Conservation (phyloP, 2,888 invertebrate species). For the Stenichneumon culpator region DNA sequence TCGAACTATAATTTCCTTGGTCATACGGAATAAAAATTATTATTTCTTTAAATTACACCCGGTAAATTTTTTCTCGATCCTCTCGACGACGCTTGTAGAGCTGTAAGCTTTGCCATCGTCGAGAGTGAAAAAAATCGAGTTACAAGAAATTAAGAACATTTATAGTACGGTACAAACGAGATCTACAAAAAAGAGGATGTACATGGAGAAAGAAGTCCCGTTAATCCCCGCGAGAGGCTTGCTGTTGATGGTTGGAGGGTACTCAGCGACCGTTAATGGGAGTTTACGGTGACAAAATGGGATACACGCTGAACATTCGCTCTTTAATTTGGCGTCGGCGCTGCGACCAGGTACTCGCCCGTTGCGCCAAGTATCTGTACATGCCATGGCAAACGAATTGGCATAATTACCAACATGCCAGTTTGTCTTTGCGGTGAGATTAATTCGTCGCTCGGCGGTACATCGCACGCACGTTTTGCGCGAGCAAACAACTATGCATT, state of each 20-base stretch:
- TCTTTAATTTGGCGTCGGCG: conserved; percentile 50
- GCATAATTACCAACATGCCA: conserved; percentile 70
- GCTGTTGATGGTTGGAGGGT: conserved; percentile 6
- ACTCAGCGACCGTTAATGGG: conserved; percentile 55
- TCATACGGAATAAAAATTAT: too few relatives aligned
- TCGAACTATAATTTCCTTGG: too few relatives aligned
- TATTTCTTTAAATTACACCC: background rate
- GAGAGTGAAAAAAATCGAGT: background rate
- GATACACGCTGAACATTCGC: conserved; percentile 41
- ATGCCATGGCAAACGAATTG: conserved; percentile 63
- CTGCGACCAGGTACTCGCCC: background rate
- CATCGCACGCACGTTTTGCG: background rate
- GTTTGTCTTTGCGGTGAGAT: conserved; percentile 59
- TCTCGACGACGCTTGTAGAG: background rate
- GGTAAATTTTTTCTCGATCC: background rate
- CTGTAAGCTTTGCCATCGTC: background rate
- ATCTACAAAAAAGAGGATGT: background rate
- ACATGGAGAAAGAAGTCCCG: conserved; percentile 10
- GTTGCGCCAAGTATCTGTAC: conserved; percentile 4
- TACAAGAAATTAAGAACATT: background rate
- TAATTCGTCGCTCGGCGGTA: conserved; percentile 58
- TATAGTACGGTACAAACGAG: background rate
- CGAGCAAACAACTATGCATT: background rate
- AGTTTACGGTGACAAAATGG: conserved; percentile 70
- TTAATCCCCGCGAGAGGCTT: background rate